These are phyloP conservation scores for Mythimna vitellina DNA, from an alignment of 2,888 invertebrate species.

Conservation along the genomic window DNA sequence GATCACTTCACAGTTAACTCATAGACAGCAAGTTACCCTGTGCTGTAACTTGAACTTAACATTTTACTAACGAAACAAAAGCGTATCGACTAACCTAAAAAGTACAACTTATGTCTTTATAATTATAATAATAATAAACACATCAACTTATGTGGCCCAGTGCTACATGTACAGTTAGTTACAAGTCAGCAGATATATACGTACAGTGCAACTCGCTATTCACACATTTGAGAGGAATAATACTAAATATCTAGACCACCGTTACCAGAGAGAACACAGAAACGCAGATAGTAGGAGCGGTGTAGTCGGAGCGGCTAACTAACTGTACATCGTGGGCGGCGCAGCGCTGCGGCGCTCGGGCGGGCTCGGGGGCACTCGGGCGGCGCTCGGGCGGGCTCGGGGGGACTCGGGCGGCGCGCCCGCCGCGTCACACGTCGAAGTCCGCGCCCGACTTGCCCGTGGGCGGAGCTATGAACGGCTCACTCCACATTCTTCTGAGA, in stretches of 20 bases:
- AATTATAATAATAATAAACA: slow-evolving; percentile 66
- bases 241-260: slow-evolving; percentile 54
- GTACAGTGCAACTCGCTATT: slow-evolving; percentile 58
- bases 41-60: slow-evolving; percentile 70
- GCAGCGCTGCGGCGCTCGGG: too few relatives aligned
- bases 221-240: slow-evolving; percentile 48
- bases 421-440: slow-evolving; percentile 86
- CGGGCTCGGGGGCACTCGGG: not conserved
- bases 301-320: slow-evolving; percentile 40
- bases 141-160: slow-evolving; percentile 71
- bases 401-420: slow-evolving; percentile 22
- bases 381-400: not conserved
- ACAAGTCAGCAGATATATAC: slow-evolving; percentile 56
- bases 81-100: slow-evolving; percentile 74
- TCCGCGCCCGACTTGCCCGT: slow-evolving; percentile 92
- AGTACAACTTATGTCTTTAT: slow-evolving; percentile 74
- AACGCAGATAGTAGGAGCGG: slow-evolving; percentile 34
- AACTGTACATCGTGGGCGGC: slow-evolving; percentile 46
- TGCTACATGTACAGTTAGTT: slow-evolving; percentile 67
- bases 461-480: slow-evolving; percentile 96
- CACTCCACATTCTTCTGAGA: slow-evolving; percentile 99
- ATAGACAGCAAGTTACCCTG: slow-evolving; percentile 72
- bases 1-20: slow-evolving; percentile 59
- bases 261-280: slow-evolving; percentile 47
- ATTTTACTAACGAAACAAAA: slow-evolving; percentile 70